Evolutionary conservation across 2,888 invertebrate genomes (phyloP).

Genomic region (Branchellion lobata): DNA sequence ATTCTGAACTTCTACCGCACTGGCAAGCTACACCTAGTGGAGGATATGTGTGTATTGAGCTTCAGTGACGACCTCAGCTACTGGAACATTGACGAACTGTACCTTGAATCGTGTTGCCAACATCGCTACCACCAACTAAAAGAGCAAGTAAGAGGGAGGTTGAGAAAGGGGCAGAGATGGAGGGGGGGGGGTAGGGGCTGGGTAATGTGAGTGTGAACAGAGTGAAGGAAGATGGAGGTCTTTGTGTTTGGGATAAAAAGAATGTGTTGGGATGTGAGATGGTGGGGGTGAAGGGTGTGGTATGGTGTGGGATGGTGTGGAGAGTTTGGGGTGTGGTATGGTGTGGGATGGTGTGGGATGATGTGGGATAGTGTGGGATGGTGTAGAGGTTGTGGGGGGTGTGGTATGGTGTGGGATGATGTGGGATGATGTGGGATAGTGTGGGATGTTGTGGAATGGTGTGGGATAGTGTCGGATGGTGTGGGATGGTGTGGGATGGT

Average conservation of each 20-base stretch:
- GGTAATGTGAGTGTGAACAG: slow-evolving; percentile 31
- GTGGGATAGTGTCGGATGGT: too few relatives aligned
- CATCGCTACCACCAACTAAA: slow-evolving; percentile 97
- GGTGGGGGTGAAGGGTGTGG: too few relatives aligned
- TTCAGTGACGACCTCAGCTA: slow-evolving; percentile 97
- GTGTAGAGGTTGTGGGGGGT: too few relatives aligned
- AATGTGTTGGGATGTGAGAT: neutral
- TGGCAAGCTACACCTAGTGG: slow-evolving; percentile 93
- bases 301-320: too few relatives aligned
- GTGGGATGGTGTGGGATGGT: too few relatives aligned
- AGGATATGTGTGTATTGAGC: slow-evolving; percentile 97
- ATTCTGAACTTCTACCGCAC: slow-evolving; percentile 93
- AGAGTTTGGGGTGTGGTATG: too few relatives aligned
- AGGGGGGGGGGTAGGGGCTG: slow-evolving; percentile 33
- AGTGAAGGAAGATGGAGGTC: neutral
- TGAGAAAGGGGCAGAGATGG: neutral
- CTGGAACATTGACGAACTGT: slow-evolving; percentile 96
- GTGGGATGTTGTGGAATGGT: too few relatives aligned
- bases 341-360: too few relatives aligned
- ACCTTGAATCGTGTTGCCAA: slow-evolving; percentile 95
- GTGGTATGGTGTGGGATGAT: too few relatives aligned
- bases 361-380: too few relatives aligned
- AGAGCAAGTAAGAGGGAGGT: slow-evolving; percentile 69
- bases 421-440: too few relatives aligned
- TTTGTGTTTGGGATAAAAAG: slow-evolving; percentile 32